A percentile compares a stretch with the other conserved stretches of the same genome.
Evolutionary conservation across 2,113 vertebrate species (phyloP).

Genomic region (Dipodomys ordii): DNA sequence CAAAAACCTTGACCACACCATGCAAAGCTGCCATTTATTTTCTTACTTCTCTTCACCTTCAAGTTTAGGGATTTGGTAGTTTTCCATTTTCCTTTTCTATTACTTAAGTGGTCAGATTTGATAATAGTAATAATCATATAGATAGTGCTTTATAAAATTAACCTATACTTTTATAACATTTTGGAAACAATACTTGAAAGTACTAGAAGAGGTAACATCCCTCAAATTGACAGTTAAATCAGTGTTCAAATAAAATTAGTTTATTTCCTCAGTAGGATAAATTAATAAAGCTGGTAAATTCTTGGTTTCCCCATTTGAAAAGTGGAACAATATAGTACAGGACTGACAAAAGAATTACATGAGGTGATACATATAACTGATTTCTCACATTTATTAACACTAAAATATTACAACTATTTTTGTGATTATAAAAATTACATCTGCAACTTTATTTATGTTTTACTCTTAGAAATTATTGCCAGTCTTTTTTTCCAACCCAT

Average conservation of each 20-base stretch:
- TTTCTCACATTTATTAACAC: slow-evolving; percentile 23
- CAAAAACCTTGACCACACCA: neutral
- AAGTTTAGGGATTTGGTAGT: neutral
- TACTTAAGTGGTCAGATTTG: neutral
- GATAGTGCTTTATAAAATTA: neutral
- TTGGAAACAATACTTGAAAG: neutral
- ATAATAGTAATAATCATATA: neutral
- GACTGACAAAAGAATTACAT: neutral
- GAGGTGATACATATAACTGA: neutral
- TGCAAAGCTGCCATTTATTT: neutral
- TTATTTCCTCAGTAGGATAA: no score
- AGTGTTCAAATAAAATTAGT: neutral
- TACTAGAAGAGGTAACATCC: neutral
- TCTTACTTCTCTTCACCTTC: neutral
- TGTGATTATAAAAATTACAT: neutral
- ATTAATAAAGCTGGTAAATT: no score
- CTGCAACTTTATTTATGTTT: neutral
- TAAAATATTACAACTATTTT: neutral
- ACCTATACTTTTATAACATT: neutral
- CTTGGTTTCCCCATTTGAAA: neutral
- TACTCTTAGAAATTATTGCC: neutral
- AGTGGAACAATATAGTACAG: neutral
- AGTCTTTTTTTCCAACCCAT: neutral
- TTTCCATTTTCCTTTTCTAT: neutral
- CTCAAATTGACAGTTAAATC: neutral